A percentile compares a stretch with the other conserved stretches of the same genome.
These are phyloP conservation scores for Apodemus speciosus DNA, from an alignment of 2,113 vertebrate species.

Conservation along the genomic window DNA sequence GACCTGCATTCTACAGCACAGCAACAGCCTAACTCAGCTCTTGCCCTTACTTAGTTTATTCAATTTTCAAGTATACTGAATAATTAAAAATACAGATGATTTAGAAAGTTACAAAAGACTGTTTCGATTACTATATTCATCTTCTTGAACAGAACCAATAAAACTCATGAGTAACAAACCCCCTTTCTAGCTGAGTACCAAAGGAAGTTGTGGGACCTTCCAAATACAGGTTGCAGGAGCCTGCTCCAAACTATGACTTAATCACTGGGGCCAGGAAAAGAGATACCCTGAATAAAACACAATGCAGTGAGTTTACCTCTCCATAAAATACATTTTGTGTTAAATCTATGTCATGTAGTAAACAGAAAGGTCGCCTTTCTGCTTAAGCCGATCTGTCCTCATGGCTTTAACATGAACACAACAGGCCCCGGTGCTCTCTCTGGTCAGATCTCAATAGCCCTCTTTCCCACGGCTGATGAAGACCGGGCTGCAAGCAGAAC, in stretches of 20 bases:
- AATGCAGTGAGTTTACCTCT: background rate
- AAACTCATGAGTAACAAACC: background rate
- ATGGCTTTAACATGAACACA: background rate
- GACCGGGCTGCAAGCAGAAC: background rate
- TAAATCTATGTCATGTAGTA: background rate
- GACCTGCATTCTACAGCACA: background rate
- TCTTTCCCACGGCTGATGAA: background rate
- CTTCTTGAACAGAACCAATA: background rate
- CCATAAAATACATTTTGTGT: background rate
- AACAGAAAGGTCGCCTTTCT: background rate
- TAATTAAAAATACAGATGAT: background rate
- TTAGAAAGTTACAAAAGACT: background rate
- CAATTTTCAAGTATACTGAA: background rate
- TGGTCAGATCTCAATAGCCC: no score
- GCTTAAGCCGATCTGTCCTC: background rate
- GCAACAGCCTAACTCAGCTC: background rate
- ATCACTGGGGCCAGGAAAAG: background rate
- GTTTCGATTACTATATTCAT: background rate
- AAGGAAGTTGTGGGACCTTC: background rate
- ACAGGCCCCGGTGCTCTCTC: background rate
- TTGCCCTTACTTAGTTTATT: background rate
- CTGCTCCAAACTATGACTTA: background rate
- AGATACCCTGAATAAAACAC: background rate
- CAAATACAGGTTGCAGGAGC: background rate
- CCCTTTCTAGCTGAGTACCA: background rate